Conservation (phyloP, 2,888 invertebrate genomes). For the Eulithis prunata region DNA sequence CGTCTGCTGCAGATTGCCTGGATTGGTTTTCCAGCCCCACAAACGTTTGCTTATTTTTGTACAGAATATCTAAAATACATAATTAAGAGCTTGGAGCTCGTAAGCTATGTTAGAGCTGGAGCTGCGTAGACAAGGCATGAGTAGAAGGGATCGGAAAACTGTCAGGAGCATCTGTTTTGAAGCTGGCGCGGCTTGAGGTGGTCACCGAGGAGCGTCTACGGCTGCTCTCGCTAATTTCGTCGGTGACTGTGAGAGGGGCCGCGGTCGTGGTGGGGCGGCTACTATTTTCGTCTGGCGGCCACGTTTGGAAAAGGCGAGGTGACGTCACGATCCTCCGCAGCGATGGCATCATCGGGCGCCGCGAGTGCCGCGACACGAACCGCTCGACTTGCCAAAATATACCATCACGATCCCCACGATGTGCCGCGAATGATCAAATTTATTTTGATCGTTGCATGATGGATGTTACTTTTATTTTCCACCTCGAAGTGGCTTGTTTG, state of each 20-base stretch:
- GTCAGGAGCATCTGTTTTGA: constrained; percentile 26
- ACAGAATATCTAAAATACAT: no score
- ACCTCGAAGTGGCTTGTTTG: constrained; percentile 10
- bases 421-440: constrained; percentile 66
- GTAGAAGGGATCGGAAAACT: constrained; percentile 32
- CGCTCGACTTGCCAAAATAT: constrained; percentile 80
- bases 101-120: no score
- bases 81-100: no score
- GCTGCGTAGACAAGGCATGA: no score
- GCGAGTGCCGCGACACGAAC: constrained; percentile 79
- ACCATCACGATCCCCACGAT: constrained; percentile 67
- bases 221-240: constrained; percentile 74
- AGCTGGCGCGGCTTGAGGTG: constrained; percentile 42
- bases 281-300: constrained; percentile 84
- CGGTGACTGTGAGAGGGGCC: constrained; percentile 79
- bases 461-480: constrained; percentile 44
- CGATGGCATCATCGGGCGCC: constrained; percentile 82
- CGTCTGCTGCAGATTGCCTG: no score
- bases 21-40: no score
- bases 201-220: constrained; percentile 50
- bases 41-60: no score
- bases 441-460: constrained; percentile 76
- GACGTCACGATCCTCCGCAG: constrained; percentile 81
- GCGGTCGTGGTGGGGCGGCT: constrained; percentile 72
- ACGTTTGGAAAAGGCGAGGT: constrained; percentile 83